Percentiles rank a stretch among this genome's conserved stretches.
phyloP scores from a whole-genome alignment of 2,113 vertebrate genomes.

The Toxostoma redivivum region DNA sequence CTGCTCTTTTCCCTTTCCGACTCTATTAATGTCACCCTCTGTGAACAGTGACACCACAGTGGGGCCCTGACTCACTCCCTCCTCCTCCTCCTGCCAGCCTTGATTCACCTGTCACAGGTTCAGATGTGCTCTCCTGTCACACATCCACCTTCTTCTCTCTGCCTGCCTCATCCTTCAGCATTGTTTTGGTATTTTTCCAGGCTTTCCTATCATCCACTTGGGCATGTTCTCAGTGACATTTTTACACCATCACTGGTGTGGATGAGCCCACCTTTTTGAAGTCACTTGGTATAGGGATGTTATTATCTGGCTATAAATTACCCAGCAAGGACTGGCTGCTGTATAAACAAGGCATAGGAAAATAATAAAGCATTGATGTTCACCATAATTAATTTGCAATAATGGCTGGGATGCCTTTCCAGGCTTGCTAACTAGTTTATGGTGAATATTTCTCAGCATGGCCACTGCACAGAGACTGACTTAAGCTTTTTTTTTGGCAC shows the following conservation, averaged over 20 bases:
- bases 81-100: background rate
- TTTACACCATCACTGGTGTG: background rate
- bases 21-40: background rate
- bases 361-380: background rate
- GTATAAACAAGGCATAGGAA: background rate
- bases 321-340: background rate
- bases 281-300: background rate
- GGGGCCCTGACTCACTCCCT: background rate
- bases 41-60: background rate
- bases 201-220: background rate
- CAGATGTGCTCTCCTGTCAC: background rate
- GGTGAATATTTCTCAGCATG: background rate
- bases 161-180: background rate
- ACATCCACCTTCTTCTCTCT: background rate
- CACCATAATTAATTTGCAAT: background rate
- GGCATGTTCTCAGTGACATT: accelerated
- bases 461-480: background rate
- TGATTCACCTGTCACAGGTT: background rate
- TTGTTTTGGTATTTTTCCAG: background rate
- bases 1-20: background rate
- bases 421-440: background rate
- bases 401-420: background rate
- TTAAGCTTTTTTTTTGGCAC: background rate
- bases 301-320: background rate
- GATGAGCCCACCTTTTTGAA: background rate